Evolutionary conservation across 2,113 vertebrate genomes (phyloP), one percentile per base, ranked within the genome.

Genomic region (Scomber japonicus): DNA sequence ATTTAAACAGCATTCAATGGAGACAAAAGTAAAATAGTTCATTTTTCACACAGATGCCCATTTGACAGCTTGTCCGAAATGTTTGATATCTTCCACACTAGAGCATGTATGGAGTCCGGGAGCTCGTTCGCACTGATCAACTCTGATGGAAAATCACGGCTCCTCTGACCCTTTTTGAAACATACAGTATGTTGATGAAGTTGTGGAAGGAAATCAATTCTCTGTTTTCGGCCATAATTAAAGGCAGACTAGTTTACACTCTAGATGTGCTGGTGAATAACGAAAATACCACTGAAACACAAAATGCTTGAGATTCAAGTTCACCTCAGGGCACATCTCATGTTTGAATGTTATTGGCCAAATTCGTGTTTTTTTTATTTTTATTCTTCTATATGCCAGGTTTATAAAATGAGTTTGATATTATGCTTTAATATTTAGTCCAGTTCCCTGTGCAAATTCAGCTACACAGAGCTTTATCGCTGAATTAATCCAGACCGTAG

Each of bases 71-170:
- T 63, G 40, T 71, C 77, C 14, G 16, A 80, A 76, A 59, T 17
- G 3, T 80, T 80, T 70, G 69, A 78, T 86, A 71, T 49, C 60
- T 73, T 66, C 60, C 60, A 67, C 77, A 27, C 13, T 88, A n/a
- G 21, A 72, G 73, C 71, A 79, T 76, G 67, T 68, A 57, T 60
- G 2, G n/a, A 67, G 68, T 74, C 14, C 49, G 31, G 56, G 78
- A 74, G 55, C 44, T 71, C 49, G 45, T 69, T 80, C 80, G 71
- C 60, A 64, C 71, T 71, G 53, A 77, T 80, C 66, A 85, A 85
- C 80, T 44, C 35, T 67, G 59, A 80, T 67, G 49, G 63, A 46
- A 68, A 77, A 77, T 70, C 74, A 70, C 31, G 57, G 30, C 64
- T 57, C 65, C 57, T 49, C 57, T 82, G 72, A 82, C 57, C 79